phyloP scores from a whole-genome alignment of 2,888 invertebrate species.

The Hyposoter didymator region DNA sequence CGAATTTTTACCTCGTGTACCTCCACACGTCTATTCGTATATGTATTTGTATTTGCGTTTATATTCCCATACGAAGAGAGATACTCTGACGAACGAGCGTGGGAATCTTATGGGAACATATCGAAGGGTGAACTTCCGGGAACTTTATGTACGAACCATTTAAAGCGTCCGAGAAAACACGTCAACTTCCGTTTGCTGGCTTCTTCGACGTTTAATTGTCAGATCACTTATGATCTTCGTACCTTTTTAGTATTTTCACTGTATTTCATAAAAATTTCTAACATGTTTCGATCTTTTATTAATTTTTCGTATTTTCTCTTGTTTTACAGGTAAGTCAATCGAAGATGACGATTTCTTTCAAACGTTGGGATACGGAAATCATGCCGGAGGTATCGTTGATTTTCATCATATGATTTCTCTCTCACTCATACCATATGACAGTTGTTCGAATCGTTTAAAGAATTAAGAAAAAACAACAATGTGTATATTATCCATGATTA shows the following conservation, averaged over 20 bases:
- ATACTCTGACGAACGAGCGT: slow-evolving; percentile 67
- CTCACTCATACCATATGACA: not conserved
- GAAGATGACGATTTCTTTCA: not conserved
- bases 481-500: not conserved
- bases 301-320: not conserved
- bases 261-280: not conserved
- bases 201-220: not conserved
- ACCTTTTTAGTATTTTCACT: not conserved
- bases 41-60: slow-evolving; percentile 68
- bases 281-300: not conserved
- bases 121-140: slow-evolving; percentile 17
- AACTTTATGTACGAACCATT: slow-evolving; percentile 41
- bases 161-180: not conserved
- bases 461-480: not conserved
- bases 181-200: not conserved
- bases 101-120: slow-evolving; percentile 64
- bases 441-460: not conserved
- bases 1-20: slow-evolving; percentile 59
- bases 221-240: not conserved
- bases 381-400: not conserved
- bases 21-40: slow-evolving; percentile 48
- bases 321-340: slow-evolving; percentile 39
- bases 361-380: not conserved
- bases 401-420: not conserved
- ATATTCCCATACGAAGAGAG: slow-evolving; percentile 56